Conservation (phyloP, 2,797 vertebrate species). For the Acanthopagrus latus region DNA sequence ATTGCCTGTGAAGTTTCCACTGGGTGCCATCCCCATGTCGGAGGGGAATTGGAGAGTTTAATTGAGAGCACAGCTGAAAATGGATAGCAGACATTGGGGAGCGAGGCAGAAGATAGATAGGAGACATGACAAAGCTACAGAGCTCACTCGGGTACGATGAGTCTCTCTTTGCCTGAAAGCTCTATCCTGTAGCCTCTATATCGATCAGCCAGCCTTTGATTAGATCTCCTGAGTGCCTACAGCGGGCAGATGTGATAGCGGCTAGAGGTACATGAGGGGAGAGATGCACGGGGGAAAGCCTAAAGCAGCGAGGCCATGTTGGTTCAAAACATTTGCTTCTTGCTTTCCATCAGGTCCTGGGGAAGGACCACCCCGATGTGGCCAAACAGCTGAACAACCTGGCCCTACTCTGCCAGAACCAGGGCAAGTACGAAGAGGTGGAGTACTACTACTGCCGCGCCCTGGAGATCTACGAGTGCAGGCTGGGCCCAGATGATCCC, state of each 20-base stretch:
- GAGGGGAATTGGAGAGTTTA: constrained; percentile 59
- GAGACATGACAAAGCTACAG: constrained; percentile 26
- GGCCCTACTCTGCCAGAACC: constrained; percentile 98
- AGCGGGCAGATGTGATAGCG: constrained; percentile 36
- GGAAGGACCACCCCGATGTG: constrained; percentile 97
- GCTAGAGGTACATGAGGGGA: not conserved
- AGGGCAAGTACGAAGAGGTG: constrained; percentile 98
- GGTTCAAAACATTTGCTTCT: constrained; percentile 13
- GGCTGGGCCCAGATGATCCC: constrained; percentile 94
- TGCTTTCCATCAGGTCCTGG: constrained; percentile 88
- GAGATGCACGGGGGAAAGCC: not conserved
- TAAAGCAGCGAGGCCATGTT: not conserved
- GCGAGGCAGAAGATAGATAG: constrained; percentile 17
- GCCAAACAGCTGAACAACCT: constrained; percentile 99
- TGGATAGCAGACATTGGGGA: constrained; percentile 32
- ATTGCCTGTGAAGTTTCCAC: constrained; percentile 46
- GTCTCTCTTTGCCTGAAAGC: constrained; percentile 56
- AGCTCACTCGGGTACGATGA: constrained; percentile 27
- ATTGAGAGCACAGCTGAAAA: constrained; percentile 72
- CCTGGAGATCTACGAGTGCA: constrained; percentile 95
- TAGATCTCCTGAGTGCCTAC: constrained; percentile 59
- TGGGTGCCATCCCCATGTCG: constrained; percentile 29
- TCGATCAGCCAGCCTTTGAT: constrained; percentile 71
- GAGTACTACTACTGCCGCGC: constrained; percentile 97
- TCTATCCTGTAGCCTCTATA: constrained; percentile 41